Conservation (phyloP, 2,888 invertebrate species). For the Pollenia griseotomentosa region DNA sequence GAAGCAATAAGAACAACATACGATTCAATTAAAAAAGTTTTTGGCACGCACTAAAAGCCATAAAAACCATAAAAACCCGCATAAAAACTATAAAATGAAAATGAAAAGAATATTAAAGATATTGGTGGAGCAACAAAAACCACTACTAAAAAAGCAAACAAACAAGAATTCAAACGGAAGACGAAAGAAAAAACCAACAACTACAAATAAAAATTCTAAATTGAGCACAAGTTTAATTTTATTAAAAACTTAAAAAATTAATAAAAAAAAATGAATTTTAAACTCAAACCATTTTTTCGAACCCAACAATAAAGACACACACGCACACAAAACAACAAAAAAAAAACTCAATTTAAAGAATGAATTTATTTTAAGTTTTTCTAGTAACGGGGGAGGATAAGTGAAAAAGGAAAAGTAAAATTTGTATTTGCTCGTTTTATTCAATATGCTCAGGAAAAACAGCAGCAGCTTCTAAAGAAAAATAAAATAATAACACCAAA, state of each 20-base stretch:
- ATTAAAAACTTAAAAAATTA: conserved; percentile 13
- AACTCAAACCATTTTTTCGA: conserved; percentile 58
- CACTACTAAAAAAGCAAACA: conserved; percentile 7
- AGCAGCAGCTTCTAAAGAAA: not conserved
- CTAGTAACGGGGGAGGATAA: not conserved
- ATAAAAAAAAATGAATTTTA: conserved; percentile 33
- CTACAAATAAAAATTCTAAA: conserved; percentile 28
- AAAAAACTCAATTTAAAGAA: conserved; percentile 50
- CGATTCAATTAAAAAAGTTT: conserved; percentile 83
- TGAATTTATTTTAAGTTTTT: conserved; percentile 1
- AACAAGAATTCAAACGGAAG: conserved; percentile 33
- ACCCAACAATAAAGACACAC: not conserved
- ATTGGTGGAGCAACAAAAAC: conserved; percentile 49
- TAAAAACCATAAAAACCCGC: conserved; percentile 83
- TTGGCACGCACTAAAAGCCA: conserved; percentile 84
- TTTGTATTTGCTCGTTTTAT: not conserved
- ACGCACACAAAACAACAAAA: too few relatives aligned
- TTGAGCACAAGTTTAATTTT: conserved; percentile 57
- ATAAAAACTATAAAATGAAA: conserved; percentile 83
- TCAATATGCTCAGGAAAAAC: not conserved
- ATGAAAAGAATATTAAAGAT: conserved; percentile 80
- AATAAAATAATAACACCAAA: not conserved
- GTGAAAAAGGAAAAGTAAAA: not conserved
- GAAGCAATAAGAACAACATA: conserved; percentile 71
- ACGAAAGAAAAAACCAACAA: conserved; percentile 21